phyloP scores from a whole-genome alignment of 2,113 vertebrate species.

The Oncorhynchus clarkii region DNA sequence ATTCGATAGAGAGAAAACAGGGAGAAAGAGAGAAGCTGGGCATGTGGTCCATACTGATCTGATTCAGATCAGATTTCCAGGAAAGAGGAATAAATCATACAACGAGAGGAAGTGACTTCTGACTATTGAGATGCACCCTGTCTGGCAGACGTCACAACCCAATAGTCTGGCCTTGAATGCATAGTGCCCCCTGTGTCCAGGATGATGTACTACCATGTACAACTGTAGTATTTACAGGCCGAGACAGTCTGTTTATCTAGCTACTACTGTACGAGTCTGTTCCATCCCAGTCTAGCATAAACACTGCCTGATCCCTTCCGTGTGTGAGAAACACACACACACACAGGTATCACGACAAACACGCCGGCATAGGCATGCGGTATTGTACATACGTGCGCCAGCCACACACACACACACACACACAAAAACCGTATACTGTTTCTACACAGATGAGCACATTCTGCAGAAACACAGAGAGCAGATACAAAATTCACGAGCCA shows the following conservation, averaged over 20 bases:
- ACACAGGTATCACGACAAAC: background rate
- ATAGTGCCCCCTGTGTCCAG: background rate
- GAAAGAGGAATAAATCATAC: background rate
- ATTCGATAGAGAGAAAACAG: background rate
- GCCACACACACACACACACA: no score
- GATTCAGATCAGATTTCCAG: background rate
- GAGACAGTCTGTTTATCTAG: background rate
- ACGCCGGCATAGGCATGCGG: no score
- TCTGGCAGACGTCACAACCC: background rate
- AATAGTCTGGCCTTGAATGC: background rate
- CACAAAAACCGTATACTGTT: no score
- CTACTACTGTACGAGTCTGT: background rate
- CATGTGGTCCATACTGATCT: no score
- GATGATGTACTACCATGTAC: background rate
- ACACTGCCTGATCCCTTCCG: background rate
- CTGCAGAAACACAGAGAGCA: no score
- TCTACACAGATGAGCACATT: no score
- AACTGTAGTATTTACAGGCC: background rate
- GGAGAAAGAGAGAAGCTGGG: background rate
- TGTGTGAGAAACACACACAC: conserved; percentile 3
- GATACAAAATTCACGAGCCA: no score
- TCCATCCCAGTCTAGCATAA: background rate
- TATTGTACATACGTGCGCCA: no score
- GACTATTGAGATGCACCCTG: background rate
- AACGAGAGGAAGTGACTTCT: background rate